These are phyloP conservation scores for Etheostoma nigrum DNA, from an alignment of 2,797 vertebrate species.

Conservation along the genomic window DNA sequence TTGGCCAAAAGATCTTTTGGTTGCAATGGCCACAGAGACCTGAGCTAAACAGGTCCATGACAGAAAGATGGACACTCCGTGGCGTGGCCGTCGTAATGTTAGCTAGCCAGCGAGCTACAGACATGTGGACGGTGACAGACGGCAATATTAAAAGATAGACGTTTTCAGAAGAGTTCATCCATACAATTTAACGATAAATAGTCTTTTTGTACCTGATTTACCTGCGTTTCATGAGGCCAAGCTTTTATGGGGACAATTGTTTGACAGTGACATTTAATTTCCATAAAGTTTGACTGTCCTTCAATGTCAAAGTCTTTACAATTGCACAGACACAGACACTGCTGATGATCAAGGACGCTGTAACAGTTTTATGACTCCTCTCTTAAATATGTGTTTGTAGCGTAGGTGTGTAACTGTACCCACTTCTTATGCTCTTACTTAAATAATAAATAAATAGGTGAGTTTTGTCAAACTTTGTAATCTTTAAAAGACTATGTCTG, in stretches of 20 bases:
- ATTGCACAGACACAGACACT: slow-evolving; percentile 26
- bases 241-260: neutral
- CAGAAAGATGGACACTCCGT: slow-evolving; percentile 48
- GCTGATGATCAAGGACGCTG: slow-evolving; percentile 52
- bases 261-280: neutral
- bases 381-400: slow-evolving; percentile 1
- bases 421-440: neutral
- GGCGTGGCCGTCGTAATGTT: slow-evolving; percentile 1
- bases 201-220: neutral
- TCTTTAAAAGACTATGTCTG: neutral
- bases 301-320: neutral
- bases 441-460: neutral
- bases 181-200: neutral
- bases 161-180: neutral
- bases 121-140: neutral
- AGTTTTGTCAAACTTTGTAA: neutral
- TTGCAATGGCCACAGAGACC: slow-evolving; percentile 82
- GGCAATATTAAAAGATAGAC: neutral
- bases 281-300: neutral
- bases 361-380: neutral
- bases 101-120: neutral
- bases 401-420: neutral
- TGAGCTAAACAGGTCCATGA: slow-evolving; percentile 73
- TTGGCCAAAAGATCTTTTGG: slow-evolving; percentile 93
- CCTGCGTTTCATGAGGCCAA: neutral